Percentiles rank a stretch among this genome's conserved stretches.
These are phyloP conservation scores for Euclidia mi DNA, from an alignment of 2,888 invertebrate species.

Conservation along the genomic window DNA sequence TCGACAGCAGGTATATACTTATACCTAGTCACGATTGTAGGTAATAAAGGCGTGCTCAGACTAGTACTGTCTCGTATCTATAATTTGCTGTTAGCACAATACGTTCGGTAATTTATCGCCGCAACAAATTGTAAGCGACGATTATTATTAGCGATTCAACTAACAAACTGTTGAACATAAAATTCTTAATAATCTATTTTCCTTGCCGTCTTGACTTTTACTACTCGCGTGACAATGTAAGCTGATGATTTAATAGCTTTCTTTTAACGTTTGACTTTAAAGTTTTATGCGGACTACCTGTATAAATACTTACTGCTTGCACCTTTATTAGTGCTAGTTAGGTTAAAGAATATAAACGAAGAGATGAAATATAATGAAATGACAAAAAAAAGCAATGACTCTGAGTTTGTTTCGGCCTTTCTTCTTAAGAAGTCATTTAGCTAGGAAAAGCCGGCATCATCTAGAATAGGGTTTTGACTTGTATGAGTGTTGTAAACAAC, in stretches of 20 bases:
- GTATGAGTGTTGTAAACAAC: too few species aligned
- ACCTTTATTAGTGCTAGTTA: too few species aligned
- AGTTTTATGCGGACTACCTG: too few species aligned
- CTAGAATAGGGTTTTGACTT: too few species aligned
- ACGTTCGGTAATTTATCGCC: conserved; percentile 6
- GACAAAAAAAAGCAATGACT: too few species aligned
- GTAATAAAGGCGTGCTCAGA: not conserved
- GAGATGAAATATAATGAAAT: too few species aligned
- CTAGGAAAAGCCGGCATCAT: too few species aligned
- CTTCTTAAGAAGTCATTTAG: too few species aligned
- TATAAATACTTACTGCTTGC: too few species aligned
- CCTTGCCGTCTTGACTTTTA: conserved; percentile 14
- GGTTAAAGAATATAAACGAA: too few species aligned
- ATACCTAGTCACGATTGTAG: not conserved
- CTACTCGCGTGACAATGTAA: not conserved
- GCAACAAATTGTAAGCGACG: conserved; percentile 6
- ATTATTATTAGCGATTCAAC: too few species aligned
- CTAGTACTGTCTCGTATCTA: not conserved
- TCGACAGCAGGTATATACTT: not conserved
- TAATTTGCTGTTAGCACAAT: not conserved
- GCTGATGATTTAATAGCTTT: conserved; percentile 5
- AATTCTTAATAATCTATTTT: conserved; percentile 11
- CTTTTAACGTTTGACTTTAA: not conserved
- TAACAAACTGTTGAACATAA: conserved; percentile 12
- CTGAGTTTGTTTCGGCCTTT: too few species aligned